These are phyloP conservation scores for Pontoporia blainvillei DNA, from an alignment of 2,113 vertebrate genomes.

Conservation along the genomic window DNA sequence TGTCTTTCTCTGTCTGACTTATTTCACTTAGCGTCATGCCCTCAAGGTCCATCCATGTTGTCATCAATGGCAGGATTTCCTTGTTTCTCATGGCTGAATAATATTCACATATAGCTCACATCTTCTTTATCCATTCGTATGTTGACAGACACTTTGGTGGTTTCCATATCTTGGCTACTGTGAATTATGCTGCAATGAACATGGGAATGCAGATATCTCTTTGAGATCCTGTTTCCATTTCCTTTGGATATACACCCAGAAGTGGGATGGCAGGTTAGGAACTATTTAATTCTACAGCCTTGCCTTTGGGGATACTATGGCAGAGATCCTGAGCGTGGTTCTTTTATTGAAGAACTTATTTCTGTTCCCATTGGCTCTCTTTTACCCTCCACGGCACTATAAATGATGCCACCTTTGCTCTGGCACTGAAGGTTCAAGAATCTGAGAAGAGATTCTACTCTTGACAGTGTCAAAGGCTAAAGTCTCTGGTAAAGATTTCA, in stretches of 20 bases:
- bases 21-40: neutral
- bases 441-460: neutral
- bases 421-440: neutral
- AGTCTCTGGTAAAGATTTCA: neutral
- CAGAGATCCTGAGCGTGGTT: neutral
- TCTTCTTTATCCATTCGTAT: neutral
- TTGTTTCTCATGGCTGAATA: neutral
- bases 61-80: neutral
- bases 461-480: neutral
- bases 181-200: neutral
- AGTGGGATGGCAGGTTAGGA: neutral
- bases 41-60: neutral
- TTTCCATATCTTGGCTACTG: neutral
- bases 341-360: neutral
- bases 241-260: neutral
- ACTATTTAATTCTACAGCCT: neutral
- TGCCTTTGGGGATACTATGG: neutral
- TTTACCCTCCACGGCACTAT: fast-evolving
- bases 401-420: neutral
- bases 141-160: neutral
- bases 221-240: neutral
- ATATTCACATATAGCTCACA: neutral
- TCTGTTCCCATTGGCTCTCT: neutral
- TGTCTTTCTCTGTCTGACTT: neutral
- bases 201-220: neutral